Evolutionary conservation across 2,797 vertebrate genomes (phyloP), one percentile per base, ranked within the genome.

Genomic region (Pipistrellus nathusii): DNA sequence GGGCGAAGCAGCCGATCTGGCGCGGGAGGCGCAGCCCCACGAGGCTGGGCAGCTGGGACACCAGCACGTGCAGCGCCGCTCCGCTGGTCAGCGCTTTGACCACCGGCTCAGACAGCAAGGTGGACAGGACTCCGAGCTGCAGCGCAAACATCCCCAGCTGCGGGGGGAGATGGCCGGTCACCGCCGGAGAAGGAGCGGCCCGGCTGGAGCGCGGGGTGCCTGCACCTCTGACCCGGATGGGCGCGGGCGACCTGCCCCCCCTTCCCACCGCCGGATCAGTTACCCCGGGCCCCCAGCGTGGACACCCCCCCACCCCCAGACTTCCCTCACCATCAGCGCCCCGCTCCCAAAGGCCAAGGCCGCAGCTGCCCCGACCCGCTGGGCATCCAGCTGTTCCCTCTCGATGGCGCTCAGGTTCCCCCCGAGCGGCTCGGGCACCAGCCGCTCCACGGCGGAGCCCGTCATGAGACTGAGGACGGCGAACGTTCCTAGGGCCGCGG

Each of bases 401-500:
- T 99, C 98, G 0, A 30, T 30, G 68, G 95, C 80, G 97, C 98
- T 95, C 89, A 96, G 94, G 98, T 99, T 99, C 83, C 99, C 96
- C 27, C 97, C 97, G 75, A 98, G 95, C 30, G 98, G 98, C 55
- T 97, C 98, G 2, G 99, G 99, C 85, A 99, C 99, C 85, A 99
- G 97, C 96, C 98, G 98, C 97, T 99, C 99, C 83, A 99, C 99
- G 12, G 99, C 98, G 0, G 99, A 99, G 89, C 99, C 99, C 0
- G 99, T 99, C 99, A 99, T 99, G 93, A 99, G 98, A 94, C 99
- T 99, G 92, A 99, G 98, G 30, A 99, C 99, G 59, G 99, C 99
- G 98, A 99, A 99, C 51, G 99, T 99, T 97, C 99, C 99, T 99
- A 97, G 41, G n/a, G 35, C 73, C 25, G 10, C 5, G 18, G 51